A percentile compares a stretch with the other conserved stretches of the same genome.
Conservation (phyloP, 2,797 vertebrate genomes). For the Anguilla obscura region DNA sequence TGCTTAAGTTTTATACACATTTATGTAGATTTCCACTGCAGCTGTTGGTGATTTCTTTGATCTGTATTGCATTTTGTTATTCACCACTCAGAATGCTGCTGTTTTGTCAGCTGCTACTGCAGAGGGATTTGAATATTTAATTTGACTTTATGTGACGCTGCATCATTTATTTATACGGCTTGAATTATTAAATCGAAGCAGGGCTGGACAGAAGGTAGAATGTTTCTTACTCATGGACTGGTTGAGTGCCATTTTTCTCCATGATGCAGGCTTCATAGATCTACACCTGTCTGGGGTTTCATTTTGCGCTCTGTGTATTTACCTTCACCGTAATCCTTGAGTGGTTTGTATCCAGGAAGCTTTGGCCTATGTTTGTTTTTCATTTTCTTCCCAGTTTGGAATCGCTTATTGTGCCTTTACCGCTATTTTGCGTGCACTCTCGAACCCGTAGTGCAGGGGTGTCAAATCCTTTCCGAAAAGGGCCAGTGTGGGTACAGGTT, state of each 20-base stretch:
- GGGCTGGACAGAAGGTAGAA: background rate
- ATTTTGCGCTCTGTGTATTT: background rate
- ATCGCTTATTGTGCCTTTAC: no score
- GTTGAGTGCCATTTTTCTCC: background rate
- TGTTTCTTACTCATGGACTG: background rate
- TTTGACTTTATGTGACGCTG: background rate
- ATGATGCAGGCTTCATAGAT: background rate
- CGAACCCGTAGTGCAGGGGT: no score
- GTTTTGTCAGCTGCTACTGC: background rate
- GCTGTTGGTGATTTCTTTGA: background rate
- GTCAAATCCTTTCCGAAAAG: no score
- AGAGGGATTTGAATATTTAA: conserved; percentile 21
- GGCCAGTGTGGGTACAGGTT: no score
- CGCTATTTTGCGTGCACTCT: no score
- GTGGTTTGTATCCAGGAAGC: background rate
- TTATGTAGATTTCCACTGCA: background rate
- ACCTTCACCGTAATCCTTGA: background rate
- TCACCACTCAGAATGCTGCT: background rate
- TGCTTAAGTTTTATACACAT: background rate
- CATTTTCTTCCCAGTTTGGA: background rate
- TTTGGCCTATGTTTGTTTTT: background rate
- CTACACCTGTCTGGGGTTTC: background rate
- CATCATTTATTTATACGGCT: conserved; percentile 15
- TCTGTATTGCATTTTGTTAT: background rate
- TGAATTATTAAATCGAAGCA: conserved; percentile 5